These are phyloP conservation scores for Acrossocheilus fasciatus DNA, from an alignment of 2,797 vertebrate species.

Conservation along the genomic window DNA sequence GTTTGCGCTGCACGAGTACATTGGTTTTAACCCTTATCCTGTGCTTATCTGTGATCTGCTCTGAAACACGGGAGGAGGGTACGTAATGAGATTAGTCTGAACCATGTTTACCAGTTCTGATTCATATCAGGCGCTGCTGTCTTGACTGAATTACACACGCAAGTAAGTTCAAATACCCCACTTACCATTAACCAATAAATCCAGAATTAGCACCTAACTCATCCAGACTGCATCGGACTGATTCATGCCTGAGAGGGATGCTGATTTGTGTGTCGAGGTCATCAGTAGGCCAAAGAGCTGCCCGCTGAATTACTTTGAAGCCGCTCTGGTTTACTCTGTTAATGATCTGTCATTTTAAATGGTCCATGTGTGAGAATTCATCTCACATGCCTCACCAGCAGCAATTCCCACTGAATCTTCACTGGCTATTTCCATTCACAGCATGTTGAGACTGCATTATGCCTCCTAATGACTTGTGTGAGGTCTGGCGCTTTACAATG, in stretches of 20 bases:
- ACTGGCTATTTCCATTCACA: slow-evolving; percentile 36
- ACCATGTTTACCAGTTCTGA: slow-evolving; percentile 75
- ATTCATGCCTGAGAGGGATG: neutral
- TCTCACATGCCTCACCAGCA: slow-evolving; percentile 34
- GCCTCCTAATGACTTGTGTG: slow-evolving; percentile 51
- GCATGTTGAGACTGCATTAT: slow-evolving; percentile 9
- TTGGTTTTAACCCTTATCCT: slow-evolving; percentile 44
- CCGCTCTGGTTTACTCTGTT: slow-evolving; percentile 28
- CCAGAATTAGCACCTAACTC: slow-evolving; percentile 35
- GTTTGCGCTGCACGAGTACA: neutral
- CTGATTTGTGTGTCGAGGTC: slow-evolving; percentile 19
- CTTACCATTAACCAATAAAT: slow-evolving; percentile 56
- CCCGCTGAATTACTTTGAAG: slow-evolving; percentile 16
- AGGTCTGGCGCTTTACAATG: slow-evolving; percentile 52
- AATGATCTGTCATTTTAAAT: slow-evolving; percentile 56
- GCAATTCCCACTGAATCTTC: slow-evolving; percentile 35
- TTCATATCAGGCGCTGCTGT: slow-evolving; percentile 66
- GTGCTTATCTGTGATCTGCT: slow-evolving; percentile 72
- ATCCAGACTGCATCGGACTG: neutral
- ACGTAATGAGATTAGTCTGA: slow-evolving; percentile 76
- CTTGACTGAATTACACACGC: slow-evolving; percentile 53
- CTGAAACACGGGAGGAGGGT: slow-evolving; percentile 63
- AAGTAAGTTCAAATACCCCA: slow-evolving; percentile 60
- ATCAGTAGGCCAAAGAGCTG: slow-evolving; percentile 12
- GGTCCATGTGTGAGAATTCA: slow-evolving; percentile 37